Evolutionary conservation across 2,113 vertebrate species (phyloP).

Genomic region (Phaethon lepturus): DNA sequence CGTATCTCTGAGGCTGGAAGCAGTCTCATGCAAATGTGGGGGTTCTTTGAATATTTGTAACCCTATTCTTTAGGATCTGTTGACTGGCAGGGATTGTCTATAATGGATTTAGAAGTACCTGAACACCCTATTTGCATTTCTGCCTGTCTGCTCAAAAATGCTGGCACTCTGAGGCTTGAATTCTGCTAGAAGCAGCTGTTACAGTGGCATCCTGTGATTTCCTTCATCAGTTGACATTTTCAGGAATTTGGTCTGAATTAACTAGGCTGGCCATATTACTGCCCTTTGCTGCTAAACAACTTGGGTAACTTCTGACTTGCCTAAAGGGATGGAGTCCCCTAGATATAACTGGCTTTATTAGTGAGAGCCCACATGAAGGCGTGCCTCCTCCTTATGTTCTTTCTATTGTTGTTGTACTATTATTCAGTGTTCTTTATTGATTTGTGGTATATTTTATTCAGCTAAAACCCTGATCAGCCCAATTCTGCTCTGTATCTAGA

Average conservation of each 20-base stretch:
- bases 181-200: constrained; percentile 9
- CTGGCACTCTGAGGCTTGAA: background rate
- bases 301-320: background rate
- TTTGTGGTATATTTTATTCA: background rate
- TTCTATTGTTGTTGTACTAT: background rate
- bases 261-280: background rate
- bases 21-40: background rate
- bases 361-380: background rate
- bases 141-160: background rate
- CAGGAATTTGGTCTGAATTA: background rate
- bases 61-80: background rate
- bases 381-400: background rate
- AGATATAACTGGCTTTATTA: background rate
- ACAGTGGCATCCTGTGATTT: background rate
- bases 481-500: background rate
- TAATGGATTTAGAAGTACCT: background rate
- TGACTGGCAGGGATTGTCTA: background rate
- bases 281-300: background rate
- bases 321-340: background rate
- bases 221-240: constrained; percentile 18
- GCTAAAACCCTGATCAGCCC: background rate
- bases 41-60: background rate
- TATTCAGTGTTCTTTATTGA: background rate
- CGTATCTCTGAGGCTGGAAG: background rate
- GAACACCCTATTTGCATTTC: background rate